These are phyloP conservation scores for Ectobius pallidus DNA, from an alignment of 2,888 invertebrate genomes.

Conservation along the genomic window DNA sequence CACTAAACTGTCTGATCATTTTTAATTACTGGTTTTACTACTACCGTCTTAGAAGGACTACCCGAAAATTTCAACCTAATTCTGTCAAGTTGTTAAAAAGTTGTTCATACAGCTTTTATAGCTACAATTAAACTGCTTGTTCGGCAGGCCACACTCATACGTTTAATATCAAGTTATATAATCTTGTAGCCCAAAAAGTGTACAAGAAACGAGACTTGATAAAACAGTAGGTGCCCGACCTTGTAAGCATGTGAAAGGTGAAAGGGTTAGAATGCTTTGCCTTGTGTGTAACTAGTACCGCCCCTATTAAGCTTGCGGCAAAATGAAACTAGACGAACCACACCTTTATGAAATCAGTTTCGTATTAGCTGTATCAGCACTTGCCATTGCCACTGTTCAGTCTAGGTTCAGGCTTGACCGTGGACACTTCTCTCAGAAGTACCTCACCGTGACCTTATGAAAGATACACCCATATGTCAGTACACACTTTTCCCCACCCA, in stretches of 20 bases:
- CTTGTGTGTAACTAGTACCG: constrained; percentile 1
- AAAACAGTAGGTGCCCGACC: constrained; percentile 6
- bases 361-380: too few relatives aligned
- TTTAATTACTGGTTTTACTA: too few relatives aligned
- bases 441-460: too few relatives aligned
- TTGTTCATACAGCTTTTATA: too few relatives aligned
- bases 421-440: too few relatives aligned
- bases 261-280: constrained; percentile 10
- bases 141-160: background rate
- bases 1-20: too few relatives aligned
- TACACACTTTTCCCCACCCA: too few relatives aligned
- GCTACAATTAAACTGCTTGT: too few relatives aligned
- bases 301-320: background rate
- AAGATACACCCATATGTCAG: too few relatives aligned
- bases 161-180: background rate
- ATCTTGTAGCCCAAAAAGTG: background rate
- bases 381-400: background rate
- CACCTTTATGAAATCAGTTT: background rate
- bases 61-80: background rate
- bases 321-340: background rate
- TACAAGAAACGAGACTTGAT: constrained; percentile 10
- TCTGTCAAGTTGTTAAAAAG: background rate
- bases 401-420: too few relatives aligned
- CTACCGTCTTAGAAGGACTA: background rate
- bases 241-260: constrained; percentile 19